Evolutionary conservation across 2,888 invertebrate genomes (phyloP).

Genomic region (Caenorhabditis virilis): DNA sequence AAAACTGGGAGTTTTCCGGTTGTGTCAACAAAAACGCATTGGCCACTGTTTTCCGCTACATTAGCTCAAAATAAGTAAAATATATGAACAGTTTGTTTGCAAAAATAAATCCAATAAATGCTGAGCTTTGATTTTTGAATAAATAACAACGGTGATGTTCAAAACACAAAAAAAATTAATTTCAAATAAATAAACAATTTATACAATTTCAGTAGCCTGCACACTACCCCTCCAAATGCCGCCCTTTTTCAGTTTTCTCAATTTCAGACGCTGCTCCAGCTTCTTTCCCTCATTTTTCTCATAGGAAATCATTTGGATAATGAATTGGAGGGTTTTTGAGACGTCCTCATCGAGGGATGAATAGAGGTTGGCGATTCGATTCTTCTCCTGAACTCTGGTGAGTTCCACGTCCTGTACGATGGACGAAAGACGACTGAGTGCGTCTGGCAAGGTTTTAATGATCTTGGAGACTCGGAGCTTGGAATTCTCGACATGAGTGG

Average conservation of each 20-base stretch:
- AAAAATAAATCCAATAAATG: too few species aligned
- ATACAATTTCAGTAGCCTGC: slow-evolving; percentile 30
- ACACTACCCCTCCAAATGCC: slow-evolving; percentile 30
- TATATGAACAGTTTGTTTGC: too few species aligned
- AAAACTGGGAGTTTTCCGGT: too few species aligned
- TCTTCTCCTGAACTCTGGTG: slow-evolving; percentile 32
- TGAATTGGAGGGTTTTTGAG: slow-evolving; percentile 32
- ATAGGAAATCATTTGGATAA: slow-evolving; percentile 34
- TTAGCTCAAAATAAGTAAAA: too few species aligned
- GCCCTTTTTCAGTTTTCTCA: slow-evolving; percentile 31
- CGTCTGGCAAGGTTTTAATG: slow-evolving; percentile 26
- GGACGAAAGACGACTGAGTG: slow-evolving; percentile 20
- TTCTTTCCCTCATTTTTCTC: slow-evolving; percentile 32
- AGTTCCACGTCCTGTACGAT: slow-evolving; percentile 34
- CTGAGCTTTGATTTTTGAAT: too few species aligned
- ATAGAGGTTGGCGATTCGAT: slow-evolving; percentile 24
- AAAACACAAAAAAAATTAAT: too few species aligned
- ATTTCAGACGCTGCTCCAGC: slow-evolving; percentile 12
- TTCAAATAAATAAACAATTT: background rate
- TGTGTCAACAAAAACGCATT: too few species aligned
- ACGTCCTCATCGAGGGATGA: slow-evolving; percentile 25
- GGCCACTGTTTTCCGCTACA: too few species aligned
- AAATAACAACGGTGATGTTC: too few species aligned
- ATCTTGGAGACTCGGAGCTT: slow-evolving; percentile 24
- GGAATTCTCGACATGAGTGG: slow-evolving; percentile 31